Base-by-base conservation (phyloP, 2,113 vertebrate species). In the Brachypodius melanocephalos region DNA sequence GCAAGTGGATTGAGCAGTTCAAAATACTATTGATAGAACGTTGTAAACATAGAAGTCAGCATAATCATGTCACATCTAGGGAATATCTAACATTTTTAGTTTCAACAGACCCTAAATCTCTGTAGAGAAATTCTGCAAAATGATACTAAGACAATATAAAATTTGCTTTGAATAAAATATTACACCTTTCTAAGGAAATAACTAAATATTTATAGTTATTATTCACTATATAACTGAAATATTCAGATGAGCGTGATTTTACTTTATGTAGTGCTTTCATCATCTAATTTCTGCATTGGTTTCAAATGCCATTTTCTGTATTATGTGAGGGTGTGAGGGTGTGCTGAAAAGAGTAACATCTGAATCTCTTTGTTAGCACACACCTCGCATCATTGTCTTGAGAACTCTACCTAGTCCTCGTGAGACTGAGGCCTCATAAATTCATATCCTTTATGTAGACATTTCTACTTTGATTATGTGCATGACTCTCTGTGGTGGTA, bases 141-240 rank as follows among this genome's bases (percentile, higher is more conserved):
- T 40, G 12, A n/a, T 93, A 67, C 32, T 8, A 10, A 45, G 54
- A 32, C 17, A 81, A 84, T 25, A 51, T n/a, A 85, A 61, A 65
- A 85, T 38, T 90, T 88, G 2, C 65, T 92, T 90, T 76, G 13
- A 85, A 87, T 69, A 68, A 85, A 94, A 68, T 68, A 69, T 71
- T 71, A 40, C 13, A 85, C 59, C 17, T 85, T 85, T 81, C 77
- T 81, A 15, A 81, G 13, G 42, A 95, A 92, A 94, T 61, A 61
- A 22, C 42, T 86, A 76, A 81, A 91, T 96, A 89, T 90, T 90
- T 90, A 57, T 45, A 75, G 24, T 66, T 91, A 61, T 87, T 83
- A 84, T 93, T 96, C 62, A 79, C 3, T 55, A 66, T 55, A 26
- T 66, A 34, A 0, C 1, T 68, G 42, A 88, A 95, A 76, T 80